Conservation (phyloP, 2,113 vertebrate species). For the Psilopsiagon aymara region DNA sequence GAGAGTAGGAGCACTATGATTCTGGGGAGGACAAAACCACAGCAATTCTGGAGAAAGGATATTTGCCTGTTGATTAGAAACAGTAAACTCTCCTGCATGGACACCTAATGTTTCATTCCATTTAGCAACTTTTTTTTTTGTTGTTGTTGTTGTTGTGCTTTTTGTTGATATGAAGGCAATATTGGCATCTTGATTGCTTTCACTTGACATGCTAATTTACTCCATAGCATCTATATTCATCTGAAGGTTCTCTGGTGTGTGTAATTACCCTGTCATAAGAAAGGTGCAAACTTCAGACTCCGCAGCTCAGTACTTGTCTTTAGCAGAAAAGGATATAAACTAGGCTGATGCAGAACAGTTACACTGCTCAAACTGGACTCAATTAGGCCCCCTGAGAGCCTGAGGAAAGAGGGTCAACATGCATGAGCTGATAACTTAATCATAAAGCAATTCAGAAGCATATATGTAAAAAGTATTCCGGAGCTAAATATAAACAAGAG, state of each 20-base stretch:
- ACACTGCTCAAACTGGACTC: not conserved
- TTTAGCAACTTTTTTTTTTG: not conserved
- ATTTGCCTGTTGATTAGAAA: not conserved
- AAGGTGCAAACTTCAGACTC: not conserved
- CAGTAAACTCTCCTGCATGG: not conserved
- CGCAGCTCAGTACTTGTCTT: not conserved
- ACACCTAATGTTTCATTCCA: not conserved
- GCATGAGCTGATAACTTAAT: not conserved
- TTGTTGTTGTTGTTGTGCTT: not conserved
- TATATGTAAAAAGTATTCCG: not conserved
- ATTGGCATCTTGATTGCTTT: not conserved
- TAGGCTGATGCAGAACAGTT: not conserved
- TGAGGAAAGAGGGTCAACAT: not conserved
- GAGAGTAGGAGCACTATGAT: not conserved
- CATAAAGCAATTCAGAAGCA: not conserved
- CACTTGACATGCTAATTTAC: not conserved
- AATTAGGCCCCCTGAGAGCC: not conserved
- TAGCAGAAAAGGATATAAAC: not conserved
- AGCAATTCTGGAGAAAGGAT: rapidly evolving
- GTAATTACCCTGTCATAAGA: not conserved
- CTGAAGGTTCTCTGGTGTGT: not conserved
- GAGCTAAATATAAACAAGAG: not conserved
- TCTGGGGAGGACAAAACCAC: not conserved
- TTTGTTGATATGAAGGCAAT: not conserved
- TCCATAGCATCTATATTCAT: not conserved